Percentiles rank a stretch among this genome's conserved stretches.
Evolutionary conservation across 1,140 invertebrate species (phyloP).

Genomic region (Drosophila guanche): DNA sequence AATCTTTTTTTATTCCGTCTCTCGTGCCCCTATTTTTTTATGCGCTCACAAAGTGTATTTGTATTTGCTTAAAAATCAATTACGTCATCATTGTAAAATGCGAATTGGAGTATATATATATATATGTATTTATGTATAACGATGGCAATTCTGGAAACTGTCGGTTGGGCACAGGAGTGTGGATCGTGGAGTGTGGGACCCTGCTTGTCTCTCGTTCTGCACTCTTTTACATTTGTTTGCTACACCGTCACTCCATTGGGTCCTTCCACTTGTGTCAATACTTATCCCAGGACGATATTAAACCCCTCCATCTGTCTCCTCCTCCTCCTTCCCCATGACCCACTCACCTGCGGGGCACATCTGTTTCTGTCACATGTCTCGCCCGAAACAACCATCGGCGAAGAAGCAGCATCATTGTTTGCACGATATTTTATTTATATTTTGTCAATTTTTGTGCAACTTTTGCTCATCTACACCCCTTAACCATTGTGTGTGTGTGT

Average conservation of each 20-base stretch:
- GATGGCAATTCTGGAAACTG: slow-evolving; percentile 28
- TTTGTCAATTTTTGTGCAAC: slow-evolving; percentile 76
- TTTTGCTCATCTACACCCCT: slow-evolving; percentile 43
- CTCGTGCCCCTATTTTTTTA: slow-evolving; percentile 1
- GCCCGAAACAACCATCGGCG: slow-evolving; percentile 2
- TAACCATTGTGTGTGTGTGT: slow-evolving; percentile 12
- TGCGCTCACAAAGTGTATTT: slow-evolving; percentile 65
- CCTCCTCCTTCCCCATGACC: not conserved
- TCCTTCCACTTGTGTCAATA: slow-evolving; percentile 63
- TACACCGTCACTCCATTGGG: slow-evolving; percentile 17
- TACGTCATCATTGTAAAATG: slow-evolving; percentile 81
- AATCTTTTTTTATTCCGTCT: slow-evolving; percentile 52
- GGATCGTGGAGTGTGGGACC: not conserved
- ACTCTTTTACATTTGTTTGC: slow-evolving; percentile 31
- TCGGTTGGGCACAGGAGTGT: not conserved
- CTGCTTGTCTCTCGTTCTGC: slow-evolving; percentile 31
- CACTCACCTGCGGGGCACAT: slow-evolving; percentile 48
- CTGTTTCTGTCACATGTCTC: slow-evolving; percentile 59
- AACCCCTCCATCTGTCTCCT: slow-evolving; percentile 7
- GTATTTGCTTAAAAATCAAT: slow-evolving; percentile 82
- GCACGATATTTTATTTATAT: slow-evolving; percentile 77
- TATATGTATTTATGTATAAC: slow-evolving; percentile 21
- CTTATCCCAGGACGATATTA: slow-evolving; percentile 67
- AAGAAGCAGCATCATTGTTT: slow-evolving; percentile 52
- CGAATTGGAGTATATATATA: slow-evolving; percentile 45